These are phyloP conservation scores for Spermophilus dauricus DNA, from an alignment of 2,113 vertebrate species.

Conservation along the genomic window DNA sequence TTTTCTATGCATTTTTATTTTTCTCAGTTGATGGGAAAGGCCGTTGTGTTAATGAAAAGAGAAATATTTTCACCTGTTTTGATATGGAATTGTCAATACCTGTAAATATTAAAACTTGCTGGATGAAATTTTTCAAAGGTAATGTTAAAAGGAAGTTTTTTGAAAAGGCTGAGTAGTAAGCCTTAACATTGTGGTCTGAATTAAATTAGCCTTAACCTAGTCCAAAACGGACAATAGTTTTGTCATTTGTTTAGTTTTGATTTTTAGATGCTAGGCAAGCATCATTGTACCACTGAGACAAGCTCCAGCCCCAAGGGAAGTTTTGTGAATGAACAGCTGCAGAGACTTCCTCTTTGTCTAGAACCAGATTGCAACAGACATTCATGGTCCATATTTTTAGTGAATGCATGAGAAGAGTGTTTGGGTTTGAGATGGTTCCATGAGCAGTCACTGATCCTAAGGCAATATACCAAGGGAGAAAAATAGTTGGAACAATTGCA, in stretches of 20 bases:
- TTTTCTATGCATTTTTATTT: neutral
- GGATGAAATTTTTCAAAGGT: neutral
- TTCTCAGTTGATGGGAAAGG: neutral
- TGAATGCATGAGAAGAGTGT: neutral
- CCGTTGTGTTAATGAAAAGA: neutral
- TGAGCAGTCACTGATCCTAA: neutral
- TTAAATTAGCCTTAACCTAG: neutral
- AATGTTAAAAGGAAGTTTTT: neutral
- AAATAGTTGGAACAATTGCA: neutral
- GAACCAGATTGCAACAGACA: neutral
- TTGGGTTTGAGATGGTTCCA: neutral
- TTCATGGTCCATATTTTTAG: fast-evolving
- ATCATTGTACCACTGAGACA: neutral
- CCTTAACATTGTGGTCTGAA: neutral
- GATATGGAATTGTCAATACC: neutral
- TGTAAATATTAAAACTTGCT: neutral
- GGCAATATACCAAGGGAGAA: neutral
- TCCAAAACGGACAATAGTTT: neutral
- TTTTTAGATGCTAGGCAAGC: neutral
- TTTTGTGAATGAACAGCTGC: neutral
- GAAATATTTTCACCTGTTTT: neutral
- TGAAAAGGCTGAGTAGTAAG: neutral
- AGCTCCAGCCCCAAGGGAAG: neutral
- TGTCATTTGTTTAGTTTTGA: neutral
- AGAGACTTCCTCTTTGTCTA: neutral